phyloP scores from a whole-genome alignment of 2,888 invertebrate species.

The Hirtodrosophila confusa region DNA sequence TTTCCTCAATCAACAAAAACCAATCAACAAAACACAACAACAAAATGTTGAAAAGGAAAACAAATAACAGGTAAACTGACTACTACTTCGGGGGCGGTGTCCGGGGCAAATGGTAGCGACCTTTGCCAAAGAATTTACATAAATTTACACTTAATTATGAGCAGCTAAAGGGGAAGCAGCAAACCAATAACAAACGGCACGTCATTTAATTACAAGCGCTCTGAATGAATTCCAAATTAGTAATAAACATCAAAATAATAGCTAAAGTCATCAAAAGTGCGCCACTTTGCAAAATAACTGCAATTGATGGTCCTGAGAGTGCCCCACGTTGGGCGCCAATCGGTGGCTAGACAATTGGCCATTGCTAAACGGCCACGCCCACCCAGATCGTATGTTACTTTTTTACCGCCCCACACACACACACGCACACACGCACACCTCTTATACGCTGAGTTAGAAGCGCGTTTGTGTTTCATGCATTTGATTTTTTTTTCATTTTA shows the following conservation, averaged over 20 bases:
- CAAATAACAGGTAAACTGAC: constrained; percentile 39
- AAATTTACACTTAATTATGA: constrained; percentile 77
- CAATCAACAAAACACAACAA: constrained; percentile 8
- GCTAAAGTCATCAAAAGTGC: too few relatives aligned
- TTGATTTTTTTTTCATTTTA: constrained; percentile 16
- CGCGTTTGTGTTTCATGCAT: constrained; percentile 14
- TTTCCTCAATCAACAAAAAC: constrained; percentile 72
- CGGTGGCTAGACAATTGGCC: neutral
- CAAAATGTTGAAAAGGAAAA: neutral
- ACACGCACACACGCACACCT: too few relatives aligned
- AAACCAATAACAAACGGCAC: constrained; percentile 10
- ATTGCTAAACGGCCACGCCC: constrained; percentile 33
- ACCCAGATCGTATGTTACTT: constrained; percentile 20
- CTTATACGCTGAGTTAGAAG: too few relatives aligned
- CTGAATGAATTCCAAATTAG: constrained; percentile 24
- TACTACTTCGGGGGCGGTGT: constrained; percentile 40
- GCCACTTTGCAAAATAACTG: too few relatives aligned
- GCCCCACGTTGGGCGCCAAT: constrained; percentile 21
- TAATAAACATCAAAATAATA: too few relatives aligned
- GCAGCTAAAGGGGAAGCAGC: constrained; percentile 24
- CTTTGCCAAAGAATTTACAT: constrained; percentile 58
- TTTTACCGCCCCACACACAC: too few relatives aligned
- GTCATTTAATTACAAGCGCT: constrained; percentile 36
- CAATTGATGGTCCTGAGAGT: too few relatives aligned
- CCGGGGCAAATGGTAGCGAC: constrained; percentile 8